Percentiles rank a stretch among this genome's conserved stretches.
Evolutionary conservation across 2,888 invertebrate species (phyloP).

Genomic region (Nymphalis urticae): DNA sequence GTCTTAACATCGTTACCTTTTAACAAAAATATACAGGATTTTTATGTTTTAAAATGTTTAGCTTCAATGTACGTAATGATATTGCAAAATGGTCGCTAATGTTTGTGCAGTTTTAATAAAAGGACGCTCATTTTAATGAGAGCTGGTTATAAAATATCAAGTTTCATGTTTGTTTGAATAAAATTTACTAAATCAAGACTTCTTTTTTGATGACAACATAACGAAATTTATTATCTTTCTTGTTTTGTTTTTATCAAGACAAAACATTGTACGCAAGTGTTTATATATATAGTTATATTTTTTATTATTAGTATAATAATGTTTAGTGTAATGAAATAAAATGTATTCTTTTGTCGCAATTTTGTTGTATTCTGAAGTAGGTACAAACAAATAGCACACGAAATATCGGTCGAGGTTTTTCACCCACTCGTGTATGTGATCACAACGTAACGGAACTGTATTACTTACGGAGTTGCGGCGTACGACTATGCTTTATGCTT

Average conservation of each 20-base stretch:
- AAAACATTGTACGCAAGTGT: too few relatives aligned
- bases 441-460: slow-evolving; percentile 41
- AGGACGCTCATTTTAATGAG: not conserved
- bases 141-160: too few relatives aligned
- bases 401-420: slow-evolving; percentile 72
- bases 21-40: slow-evolving; percentile 22
- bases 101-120: slow-evolving; percentile 7
- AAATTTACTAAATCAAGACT: too few relatives aligned
- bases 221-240: too few relatives aligned
- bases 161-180: too few relatives aligned
- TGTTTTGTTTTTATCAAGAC: too few relatives aligned
- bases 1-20: slow-evolving; percentile 46
- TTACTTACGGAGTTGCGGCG: not conserved
- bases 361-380: slow-evolving; percentile 10
- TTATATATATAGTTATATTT: too few relatives aligned
- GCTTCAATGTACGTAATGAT: not conserved
- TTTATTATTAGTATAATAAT: too few relatives aligned
- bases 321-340: too few relatives aligned
- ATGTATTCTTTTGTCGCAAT: not conserved
- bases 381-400: slow-evolving; percentile 49
- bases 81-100: not conserved
- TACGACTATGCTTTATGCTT: not conserved
- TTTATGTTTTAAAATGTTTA: slow-evolving; percentile 4
- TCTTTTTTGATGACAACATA: too few relatives aligned
- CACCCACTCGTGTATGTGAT: slow-evolving; percentile 54